Percentiles rank a stretch among this genome's conserved stretches.
phyloP scores from a whole-genome alignment of 2,113 vertebrate species.

The Perccottus glenii region DNA sequence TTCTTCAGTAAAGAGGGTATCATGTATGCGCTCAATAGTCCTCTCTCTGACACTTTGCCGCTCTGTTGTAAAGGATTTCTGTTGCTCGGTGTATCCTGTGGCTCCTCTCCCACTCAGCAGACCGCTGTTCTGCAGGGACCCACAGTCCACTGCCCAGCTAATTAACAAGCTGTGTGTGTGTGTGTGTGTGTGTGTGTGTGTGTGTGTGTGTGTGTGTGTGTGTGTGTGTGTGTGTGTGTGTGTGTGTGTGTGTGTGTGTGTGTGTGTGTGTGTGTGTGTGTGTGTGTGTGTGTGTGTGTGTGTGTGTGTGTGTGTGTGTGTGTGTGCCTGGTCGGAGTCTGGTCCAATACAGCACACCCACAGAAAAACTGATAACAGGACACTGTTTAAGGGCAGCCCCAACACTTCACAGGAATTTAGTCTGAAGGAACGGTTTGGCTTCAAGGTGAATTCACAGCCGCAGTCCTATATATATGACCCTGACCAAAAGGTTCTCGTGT shows the following conservation, averaged over 20 bases:
- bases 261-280: slow-evolving; percentile 24
- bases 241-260: too few relatives aligned
- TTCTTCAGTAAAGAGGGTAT: too few relatives aligned
- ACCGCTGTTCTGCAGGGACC: too few relatives aligned
- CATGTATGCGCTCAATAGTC: not conserved
- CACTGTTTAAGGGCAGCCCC: slow-evolving; percentile 21
- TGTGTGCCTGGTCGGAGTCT: slow-evolving; percentile 40
- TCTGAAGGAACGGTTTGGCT: too few relatives aligned
- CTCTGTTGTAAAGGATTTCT: slow-evolving; percentile 1
- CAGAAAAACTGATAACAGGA: slow-evolving; percentile 50
- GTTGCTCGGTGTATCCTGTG: slow-evolving; percentile 1
- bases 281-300: slow-evolving; percentile 6
- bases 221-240: too few relatives aligned
- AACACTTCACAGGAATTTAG: slow-evolving; percentile 28
- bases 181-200: too few relatives aligned
- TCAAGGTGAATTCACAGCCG: too few relatives aligned
- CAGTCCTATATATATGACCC: too few relatives aligned
- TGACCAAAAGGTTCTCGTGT: too few relatives aligned
- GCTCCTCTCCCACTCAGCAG: slow-evolving; percentile 6
- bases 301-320: not conserved
- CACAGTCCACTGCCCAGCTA: slow-evolving; percentile 63
- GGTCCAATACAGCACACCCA: slow-evolving; percentile 34
- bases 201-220: too few relatives aligned
- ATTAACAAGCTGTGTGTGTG: slow-evolving; percentile 72
- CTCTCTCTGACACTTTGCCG: not conserved